Evolutionary conservation across 2,888 invertebrate genomes (phyloP), one percentile per base, ranked within the genome.

Genomic region (Eustalomyia histrio): DNA sequence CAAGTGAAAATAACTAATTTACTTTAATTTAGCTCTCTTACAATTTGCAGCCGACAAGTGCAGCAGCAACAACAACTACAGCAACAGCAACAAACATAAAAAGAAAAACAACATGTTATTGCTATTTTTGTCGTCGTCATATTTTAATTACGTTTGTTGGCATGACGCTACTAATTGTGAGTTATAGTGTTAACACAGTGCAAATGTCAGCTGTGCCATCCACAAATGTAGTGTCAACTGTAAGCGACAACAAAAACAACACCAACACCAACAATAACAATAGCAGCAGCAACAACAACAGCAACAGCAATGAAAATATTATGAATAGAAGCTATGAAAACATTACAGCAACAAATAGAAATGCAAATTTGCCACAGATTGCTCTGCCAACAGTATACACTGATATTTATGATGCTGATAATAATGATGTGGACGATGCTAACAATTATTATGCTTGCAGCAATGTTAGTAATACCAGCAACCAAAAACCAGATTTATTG

Each of bases 111-210:
- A 72, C 43, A 57, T 50, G 53, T 50, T 52, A 35, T 65, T 61
- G 52, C 52, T 47, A 60, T 79, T 72, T 43, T 73, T 67, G 65
- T 75, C 29, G 79, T 69, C 52, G 74, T 86, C 88, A 88, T 84
- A 87, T 87, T 88, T 87, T 87, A 88, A 88, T 88, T 88, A 86
- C 86, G 86, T 85, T 87, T 50, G 78, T 75, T 81, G 87, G 86
- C 87, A 84, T 87, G 86, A 84, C 78, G 55, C 64, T 88, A 84
- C 86, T 87, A 88, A 87, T 87, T 87, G 87, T 88, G 83, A 87
- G 84, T 88, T 86, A 88, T 87, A 84, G 78, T 55, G 78, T 75
- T 55, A 75, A 68, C 53, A 72, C 74, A 57, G 82, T 60, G 50
- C 72, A 75, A 65, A 76, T 69, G 75, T 72, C 72, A 68, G 63